A percentile compares a stretch with the other conserved stretches of the same genome.
phyloP scores from a whole-genome alignment of 2,888 invertebrate species.

The Geophilus truncorum region DNA sequence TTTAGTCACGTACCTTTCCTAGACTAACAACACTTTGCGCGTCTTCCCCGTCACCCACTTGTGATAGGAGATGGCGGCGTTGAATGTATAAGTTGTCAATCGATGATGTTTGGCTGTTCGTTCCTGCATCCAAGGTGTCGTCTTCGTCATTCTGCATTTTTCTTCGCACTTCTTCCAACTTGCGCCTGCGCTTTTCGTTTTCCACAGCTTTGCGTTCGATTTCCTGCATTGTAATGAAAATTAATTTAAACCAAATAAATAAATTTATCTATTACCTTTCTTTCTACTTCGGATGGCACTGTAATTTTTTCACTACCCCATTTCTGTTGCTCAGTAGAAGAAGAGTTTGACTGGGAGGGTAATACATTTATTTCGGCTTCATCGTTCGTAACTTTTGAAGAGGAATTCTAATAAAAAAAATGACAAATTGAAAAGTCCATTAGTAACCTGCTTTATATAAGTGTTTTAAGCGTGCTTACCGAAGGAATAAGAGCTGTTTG shows the following conservation, averaged over 20 bases:
- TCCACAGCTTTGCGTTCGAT: constrained; percentile 39
- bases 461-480: background rate
- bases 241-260: background rate
- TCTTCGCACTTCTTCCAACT: constrained; percentile 77
- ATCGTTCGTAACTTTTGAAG: background rate
- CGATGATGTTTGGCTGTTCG: constrained; percentile 70
- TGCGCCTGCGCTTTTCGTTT: constrained; percentile 59
- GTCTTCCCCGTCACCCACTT: constrained; percentile 34
- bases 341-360: background rate
- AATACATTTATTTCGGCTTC: background rate
- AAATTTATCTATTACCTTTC: background rate
- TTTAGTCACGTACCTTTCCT: constrained; percentile 58
- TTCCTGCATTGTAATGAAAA: constrained; percentile 38
- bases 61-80: background rate
- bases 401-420: background rate
- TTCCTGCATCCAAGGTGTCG: constrained; percentile 60
- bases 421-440: too few species aligned
- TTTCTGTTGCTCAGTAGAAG: background rate
- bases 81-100: constrained; percentile 64
- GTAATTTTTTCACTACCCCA: background rate
- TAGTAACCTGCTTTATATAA: too few species aligned
- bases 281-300: background rate
- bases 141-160: constrained; percentile 67
- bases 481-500: background rate
- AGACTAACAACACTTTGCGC: constrained; percentile 78